These are phyloP conservation scores for Argyrosomus regius DNA, from an alignment of 2,797 vertebrate genomes.

Conservation along the genomic window DNA sequence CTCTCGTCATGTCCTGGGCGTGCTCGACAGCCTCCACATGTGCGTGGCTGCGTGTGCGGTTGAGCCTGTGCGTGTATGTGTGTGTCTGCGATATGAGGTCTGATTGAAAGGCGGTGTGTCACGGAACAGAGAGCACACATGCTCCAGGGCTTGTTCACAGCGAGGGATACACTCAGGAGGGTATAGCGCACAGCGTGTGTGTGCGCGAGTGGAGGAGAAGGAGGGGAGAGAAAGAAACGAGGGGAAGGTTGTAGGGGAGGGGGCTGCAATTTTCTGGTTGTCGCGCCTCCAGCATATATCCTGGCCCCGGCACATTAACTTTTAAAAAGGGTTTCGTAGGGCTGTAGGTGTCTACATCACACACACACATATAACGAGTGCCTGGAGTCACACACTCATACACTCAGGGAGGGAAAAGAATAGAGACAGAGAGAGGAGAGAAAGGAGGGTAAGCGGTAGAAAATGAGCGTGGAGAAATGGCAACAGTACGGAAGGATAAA, in stretches of 20 bases:
- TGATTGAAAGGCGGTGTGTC: constrained; percentile 99
- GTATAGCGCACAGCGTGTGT: constrained; percentile 82
- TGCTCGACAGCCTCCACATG: constrained; percentile 80
- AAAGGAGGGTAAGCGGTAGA: constrained; percentile 67
- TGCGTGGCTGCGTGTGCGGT: constrained; percentile 52
- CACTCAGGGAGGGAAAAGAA: constrained; percentile 69
- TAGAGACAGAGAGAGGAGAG: constrained; percentile 66
- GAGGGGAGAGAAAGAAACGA: constrained; percentile 69
- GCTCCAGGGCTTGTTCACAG: constrained; percentile 96
- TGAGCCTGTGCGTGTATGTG: constrained; percentile 18
- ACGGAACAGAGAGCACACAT: constrained; percentile 97
- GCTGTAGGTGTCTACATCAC: constrained; percentile 85
- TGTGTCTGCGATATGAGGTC: constrained; percentile 80
- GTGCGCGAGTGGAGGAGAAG: constrained; percentile 57
- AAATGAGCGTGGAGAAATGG: constrained; percentile 73
- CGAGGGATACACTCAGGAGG: constrained; percentile 94
- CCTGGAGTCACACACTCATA: constrained; percentile 81
- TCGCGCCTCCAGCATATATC: constrained; percentile 95
- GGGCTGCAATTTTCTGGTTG: constrained; percentile 99
- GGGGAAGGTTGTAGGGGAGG: constrained; percentile 77
- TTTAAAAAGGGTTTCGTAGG: constrained; percentile 91
- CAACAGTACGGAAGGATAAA: constrained; percentile 80
- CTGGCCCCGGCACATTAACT: constrained; percentile 92
- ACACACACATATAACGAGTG: constrained; percentile 73
- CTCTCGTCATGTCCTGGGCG: constrained; percentile 97